Base-by-base conservation (phyloP, 2,888 invertebrate genomes). In the Andrena dorsata region DNA sequence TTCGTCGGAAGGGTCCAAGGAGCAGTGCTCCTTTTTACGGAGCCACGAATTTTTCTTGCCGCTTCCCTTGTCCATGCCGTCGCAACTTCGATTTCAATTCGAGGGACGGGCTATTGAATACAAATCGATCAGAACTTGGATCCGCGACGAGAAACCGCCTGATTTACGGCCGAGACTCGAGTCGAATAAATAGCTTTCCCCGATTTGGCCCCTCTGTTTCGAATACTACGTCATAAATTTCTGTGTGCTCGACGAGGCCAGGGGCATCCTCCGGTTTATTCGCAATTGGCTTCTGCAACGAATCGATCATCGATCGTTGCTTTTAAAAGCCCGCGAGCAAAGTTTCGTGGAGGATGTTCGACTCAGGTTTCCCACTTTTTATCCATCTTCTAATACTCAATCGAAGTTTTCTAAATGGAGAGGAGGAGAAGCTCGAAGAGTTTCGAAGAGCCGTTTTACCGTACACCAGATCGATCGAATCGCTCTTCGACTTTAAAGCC, bases 91-190 rank as follows among this genome's bases (percentile, higher is more conserved):
- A 70, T 70, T 78, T 70, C 78, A 78, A 84, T 76, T 53, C 41
- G 32, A n/a, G 41, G 41, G 28, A 47, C 47, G 51, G 49, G 32
- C 60, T 60, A 47, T 76, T 65, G 80, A 84, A 75, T 77, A 69
- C 76, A 84, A 84, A 86, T 86, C 86, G 82, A 76, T 75, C 80
- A 63, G 60, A 56, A 47, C 7, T 65, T 41, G 60, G 69, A 32
- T 69, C 56, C 64, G 7, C 60, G 68, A 58, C 28, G 71, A 72
- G 72, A 74, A 77, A 74, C 70, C 35, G 65, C 51, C 80, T 86
- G 86, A 86, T 86, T 86, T 86, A 86, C 80, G 70, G 73, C 26
- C 13, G 73, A 20, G 41, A 47, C 68, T 49, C 53, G 51, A 26
- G 53, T 23, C 82, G 73, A 56, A 68, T 68, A 71, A 80, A 80